Evolutionary conservation across 2,113 vertebrate species (phyloP).

Genomic region (Gasterosteus nipponicus): DNA sequence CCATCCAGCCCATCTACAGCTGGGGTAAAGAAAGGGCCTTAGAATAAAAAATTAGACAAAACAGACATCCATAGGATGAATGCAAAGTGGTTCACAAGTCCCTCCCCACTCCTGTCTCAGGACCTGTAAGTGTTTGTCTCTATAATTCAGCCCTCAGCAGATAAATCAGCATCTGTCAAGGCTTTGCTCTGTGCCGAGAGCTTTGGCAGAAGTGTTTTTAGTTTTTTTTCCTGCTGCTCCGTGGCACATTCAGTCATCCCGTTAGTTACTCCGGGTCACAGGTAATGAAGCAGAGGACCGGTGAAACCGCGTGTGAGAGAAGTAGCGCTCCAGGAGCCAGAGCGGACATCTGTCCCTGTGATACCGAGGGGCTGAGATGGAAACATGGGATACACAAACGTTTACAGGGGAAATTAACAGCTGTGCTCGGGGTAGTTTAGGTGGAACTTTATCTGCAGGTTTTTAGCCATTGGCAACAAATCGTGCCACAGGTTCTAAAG

Average conservation of each 20-base stretch:
- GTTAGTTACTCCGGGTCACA: constrained; percentile 63
- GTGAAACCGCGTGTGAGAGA: constrained; percentile 45
- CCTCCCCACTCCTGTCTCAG: constrained; percentile 25
- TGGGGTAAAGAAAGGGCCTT: not conserved
- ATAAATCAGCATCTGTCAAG: constrained; percentile 68
- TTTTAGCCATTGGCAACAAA: constrained; percentile 25
- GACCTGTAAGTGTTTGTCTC: constrained; percentile 43
- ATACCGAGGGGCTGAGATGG: constrained; percentile 29
- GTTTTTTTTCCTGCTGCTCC: constrained; percentile 28
- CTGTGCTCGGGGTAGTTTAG: constrained; percentile 31
- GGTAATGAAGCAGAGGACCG: constrained; percentile 60
- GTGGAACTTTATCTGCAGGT: constrained; percentile 21
- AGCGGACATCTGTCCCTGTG: constrained; percentile 57
- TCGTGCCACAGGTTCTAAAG: not conserved
- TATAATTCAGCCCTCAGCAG: constrained; percentile 62
- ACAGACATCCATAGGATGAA: not conserved
- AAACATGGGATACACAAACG: constrained; percentile 48
- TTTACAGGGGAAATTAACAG: constrained; percentile 53
- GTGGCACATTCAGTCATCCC: constrained; percentile 58
- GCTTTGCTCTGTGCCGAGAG: constrained; percentile 42
- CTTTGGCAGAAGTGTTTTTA: constrained; percentile 44
- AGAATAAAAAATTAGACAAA: not conserved
- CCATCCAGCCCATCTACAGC: not conserved
- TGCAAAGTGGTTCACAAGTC: not conserved
- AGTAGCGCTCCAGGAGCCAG: constrained; percentile 33